These are phyloP conservation scores for Drosophila ustulata DNA, from an alignment of 2,888 invertebrate genomes.

Conservation along the genomic window DNA sequence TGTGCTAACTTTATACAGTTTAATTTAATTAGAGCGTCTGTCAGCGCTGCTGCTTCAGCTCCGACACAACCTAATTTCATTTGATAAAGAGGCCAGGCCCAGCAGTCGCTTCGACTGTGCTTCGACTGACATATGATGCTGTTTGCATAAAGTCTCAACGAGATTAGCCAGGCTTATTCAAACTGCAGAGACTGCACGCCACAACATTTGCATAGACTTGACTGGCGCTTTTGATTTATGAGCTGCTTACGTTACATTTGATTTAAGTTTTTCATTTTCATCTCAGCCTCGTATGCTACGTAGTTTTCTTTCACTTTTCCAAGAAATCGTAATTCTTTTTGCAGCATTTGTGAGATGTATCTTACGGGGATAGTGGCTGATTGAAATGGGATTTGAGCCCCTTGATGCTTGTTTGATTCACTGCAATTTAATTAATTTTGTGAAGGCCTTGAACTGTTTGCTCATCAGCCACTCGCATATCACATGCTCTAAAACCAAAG, in stretches of 20 bases:
- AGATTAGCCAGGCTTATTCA: slow-evolving; percentile 49
- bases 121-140: slow-evolving; percentile 54
- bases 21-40: slow-evolving; percentile 75
- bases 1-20: slow-evolving; percentile 66
- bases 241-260: slow-evolving; percentile 21
- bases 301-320: neutral
- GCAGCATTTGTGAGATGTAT: slow-evolving; percentile 3
- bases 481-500: slow-evolving; percentile 11
- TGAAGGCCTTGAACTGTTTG: slow-evolving; percentile 4
- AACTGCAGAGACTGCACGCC: slow-evolving; percentile 44
- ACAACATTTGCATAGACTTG: slow-evolving; percentile 63
- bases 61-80: slow-evolving; percentile 70
- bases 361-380: slow-evolving; percentile 7
- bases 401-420: slow-evolving; percentile 10
- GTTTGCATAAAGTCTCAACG: slow-evolving; percentile 63
- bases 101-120: slow-evolving; percentile 15
- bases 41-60: slow-evolving; percentile 36
- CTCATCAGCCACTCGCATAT: slow-evolving; percentile 13
- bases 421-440: slow-evolving; percentile 50
- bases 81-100: slow-evolving; percentile 38
- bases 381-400: slow-evolving; percentile 20
- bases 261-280: slow-evolving; percentile 22
- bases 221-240: slow-evolving; percentile 46
- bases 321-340: slow-evolving; percentile 3
- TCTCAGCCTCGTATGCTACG: neutral